phyloP scores from a whole-genome alignment of 2,113 vertebrate species.

The Holacanthus passer region DNA sequence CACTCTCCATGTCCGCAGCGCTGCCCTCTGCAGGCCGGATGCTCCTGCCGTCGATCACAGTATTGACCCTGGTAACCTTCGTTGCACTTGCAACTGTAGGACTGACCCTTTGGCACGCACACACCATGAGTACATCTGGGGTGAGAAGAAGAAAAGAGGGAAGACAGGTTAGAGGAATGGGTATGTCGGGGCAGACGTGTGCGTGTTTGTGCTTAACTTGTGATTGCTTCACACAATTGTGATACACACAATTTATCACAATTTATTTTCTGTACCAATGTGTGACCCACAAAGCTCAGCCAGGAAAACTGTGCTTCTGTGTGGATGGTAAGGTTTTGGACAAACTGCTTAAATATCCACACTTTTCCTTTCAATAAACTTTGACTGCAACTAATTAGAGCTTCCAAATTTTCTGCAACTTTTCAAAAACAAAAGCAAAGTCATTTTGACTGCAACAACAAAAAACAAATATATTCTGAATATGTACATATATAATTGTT shows the following conservation, averaged over 20 bases:
- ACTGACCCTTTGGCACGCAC: conserved; percentile 84
- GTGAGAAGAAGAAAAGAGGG: not conserved
- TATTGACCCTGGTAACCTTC: conserved; percentile 90
- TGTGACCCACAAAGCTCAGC: not conserved
- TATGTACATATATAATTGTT: too few relatives aligned
- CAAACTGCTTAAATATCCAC: not conserved
- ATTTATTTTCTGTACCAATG: not conserved
- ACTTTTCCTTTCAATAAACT: not conserved
- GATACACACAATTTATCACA: not conserved
- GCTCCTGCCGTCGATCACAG: conserved; percentile 90
- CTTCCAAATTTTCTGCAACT: too few relatives aligned
- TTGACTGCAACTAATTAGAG: too few relatives aligned
- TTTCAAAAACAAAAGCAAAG: too few relatives aligned
- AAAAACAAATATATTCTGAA: too few relatives aligned
- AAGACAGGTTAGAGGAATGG: not conserved
- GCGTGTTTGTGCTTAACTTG: not conserved
- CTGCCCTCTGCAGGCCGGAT: conserved; percentile 87
- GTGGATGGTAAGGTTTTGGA: not conserved
- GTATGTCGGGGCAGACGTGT: not conserved
- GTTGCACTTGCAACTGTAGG: conserved; percentile 90
- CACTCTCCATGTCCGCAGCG: conserved; percentile 93
- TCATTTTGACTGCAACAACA: too few relatives aligned
- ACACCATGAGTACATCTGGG: conserved; percentile 91
- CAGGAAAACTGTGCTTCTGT: not conserved
- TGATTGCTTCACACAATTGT: not conserved